These are phyloP conservation scores for Ptychochromis oligacanthus DNA, from an alignment of 2,113 vertebrate species.

Conservation along the genomic window DNA sequence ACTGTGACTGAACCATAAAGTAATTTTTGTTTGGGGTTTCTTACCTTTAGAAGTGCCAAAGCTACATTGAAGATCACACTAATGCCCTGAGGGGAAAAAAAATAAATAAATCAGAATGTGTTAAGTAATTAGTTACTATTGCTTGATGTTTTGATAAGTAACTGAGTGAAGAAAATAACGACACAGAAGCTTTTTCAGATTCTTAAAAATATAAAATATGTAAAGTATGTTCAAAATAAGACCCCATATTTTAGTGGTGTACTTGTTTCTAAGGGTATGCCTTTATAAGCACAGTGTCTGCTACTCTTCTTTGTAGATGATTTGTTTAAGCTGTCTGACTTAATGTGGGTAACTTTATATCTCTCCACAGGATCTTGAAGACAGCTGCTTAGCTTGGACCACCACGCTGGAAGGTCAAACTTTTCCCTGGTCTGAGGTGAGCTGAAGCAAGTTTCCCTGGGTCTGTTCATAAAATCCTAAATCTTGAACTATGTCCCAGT, in stretches of 20 bases:
- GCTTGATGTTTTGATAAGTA: not conserved
- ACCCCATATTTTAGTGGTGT: not conserved
- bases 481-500: not conserved
- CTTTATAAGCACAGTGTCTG: not conserved
- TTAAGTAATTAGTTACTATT: not conserved
- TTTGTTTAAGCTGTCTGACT: not conserved
- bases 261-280: not conserved
- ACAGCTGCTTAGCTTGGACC: not conserved
- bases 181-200: not conserved
- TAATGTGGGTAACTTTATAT: not conserved
- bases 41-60: conserved; percentile 94
- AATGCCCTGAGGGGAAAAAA: conserved; percentile 85
- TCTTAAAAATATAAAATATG: not conserved
- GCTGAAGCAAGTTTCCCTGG: not conserved
- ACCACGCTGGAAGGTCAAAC: not conserved
- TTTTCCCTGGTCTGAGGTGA: not conserved
- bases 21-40: not conserved
- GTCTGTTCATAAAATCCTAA: not conserved
- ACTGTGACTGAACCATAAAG: not conserved
- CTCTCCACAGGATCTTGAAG: conserved; percentile 1
- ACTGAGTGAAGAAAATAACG: not conserved
- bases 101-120: not conserved
- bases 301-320: not conserved
- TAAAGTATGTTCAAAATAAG: not conserved
- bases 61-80: conserved; percentile 99